Evolutionary conservation across 2,113 vertebrate species (phyloP), one percentile per base, ranked within the genome.

Genomic region (human): DNA sequence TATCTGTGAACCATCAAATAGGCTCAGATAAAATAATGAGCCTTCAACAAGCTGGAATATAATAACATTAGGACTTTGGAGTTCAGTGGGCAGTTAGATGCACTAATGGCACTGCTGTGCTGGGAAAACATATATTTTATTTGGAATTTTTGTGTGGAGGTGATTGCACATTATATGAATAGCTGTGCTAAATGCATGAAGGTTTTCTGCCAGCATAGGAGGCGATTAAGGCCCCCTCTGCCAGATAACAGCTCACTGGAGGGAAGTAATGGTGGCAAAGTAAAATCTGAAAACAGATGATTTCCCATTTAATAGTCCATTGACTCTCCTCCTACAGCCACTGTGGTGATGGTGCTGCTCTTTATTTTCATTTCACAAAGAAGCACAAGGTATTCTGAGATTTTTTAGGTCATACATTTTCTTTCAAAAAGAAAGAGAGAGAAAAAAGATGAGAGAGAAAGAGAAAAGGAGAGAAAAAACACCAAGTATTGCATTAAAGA

Each of bases 221-320:
- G 96, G 98, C 90, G 68, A 98, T 98, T 98, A 98, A 98, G 97
- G 78, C 20, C 64, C 75, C 90, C 94, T 98, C 86, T 98, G 95
- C 97, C 94, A 98, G 93, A 98, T 97, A 98, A 98, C 57, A 61
- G 94, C 95, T 98, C 97, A 98, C 96, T 97, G 96, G 97, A 98
- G 98, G 95, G 98, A 98, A 97, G 98, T 98, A 98, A 99, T 99
- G 98, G 98, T 98, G 98, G 99, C 98, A 98, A 98, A 99, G 97
- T 98, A 98, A 99, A 98, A 98, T 98, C 98, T 99, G 98, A 99
- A 99, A 99, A 99, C 98, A 99, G 98, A 99, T 98, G 94, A 99
- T 99, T 99, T 99, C 98, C 98, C 98, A 99, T 99, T 99, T 99
- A 99, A 99, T 99, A 99, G 98, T 99, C 97, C 99, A 99, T 99